phyloP scores from a whole-genome alignment of 2,113 vertebrate genomes.

The Phoxinus phoxinus region DNA sequence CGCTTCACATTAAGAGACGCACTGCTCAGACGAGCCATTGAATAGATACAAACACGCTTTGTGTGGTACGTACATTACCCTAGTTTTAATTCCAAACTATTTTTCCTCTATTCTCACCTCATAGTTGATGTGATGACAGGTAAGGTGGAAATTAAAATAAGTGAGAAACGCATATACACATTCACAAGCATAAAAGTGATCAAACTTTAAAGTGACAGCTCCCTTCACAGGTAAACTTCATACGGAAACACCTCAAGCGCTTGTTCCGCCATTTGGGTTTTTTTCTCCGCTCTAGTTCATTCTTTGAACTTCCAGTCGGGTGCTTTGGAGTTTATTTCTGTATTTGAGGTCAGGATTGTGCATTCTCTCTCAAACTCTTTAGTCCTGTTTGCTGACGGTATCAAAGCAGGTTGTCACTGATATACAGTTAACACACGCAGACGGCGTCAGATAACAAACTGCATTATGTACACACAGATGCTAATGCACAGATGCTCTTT shows the following conservation, averaged over 20 bases:
- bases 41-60: neutral
- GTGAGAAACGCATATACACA: neutral
- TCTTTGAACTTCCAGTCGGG: conserved; percentile 34
- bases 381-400: conserved; percentile 19
- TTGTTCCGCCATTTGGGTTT: conserved; percentile 43
- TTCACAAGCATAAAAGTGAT: neutral
- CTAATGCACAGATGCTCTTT: neutral
- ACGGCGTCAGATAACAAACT: conserved; percentile 19
- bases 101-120: neutral
- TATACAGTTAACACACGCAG: conserved; percentile 22
- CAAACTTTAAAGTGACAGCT: conserved; percentile 55
- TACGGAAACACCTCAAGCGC: conserved; percentile 21
- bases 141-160: conserved; percentile 26
- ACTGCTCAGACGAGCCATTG: neutral
- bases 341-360: conserved; percentile 51
- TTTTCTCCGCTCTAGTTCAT: neutral
- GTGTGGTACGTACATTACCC: neutral
- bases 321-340: conserved; percentile 61
- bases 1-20: neutral
- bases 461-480: conserved; percentile 21
- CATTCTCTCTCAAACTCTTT: conserved; percentile 29
- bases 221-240: conserved; percentile 41
- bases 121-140: conserved; percentile 14
- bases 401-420: conserved; percentile 28
- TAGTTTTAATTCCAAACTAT: neutral